Conservation (phyloP, 2,888 invertebrate species). For the Drosophila siamana region DNA sequence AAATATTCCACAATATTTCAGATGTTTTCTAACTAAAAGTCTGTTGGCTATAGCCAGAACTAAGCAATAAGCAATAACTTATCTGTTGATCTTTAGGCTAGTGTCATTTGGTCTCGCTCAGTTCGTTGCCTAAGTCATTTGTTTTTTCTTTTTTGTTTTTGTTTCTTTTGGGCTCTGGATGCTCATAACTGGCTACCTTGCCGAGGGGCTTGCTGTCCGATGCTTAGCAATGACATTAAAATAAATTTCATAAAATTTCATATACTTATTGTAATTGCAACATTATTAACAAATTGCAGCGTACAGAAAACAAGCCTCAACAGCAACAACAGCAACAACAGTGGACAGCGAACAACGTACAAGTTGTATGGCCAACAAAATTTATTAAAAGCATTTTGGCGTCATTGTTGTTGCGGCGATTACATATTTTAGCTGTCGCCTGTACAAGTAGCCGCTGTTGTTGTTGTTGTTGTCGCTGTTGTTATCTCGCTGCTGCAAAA, state of each 20-base stretch:
- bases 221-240: slow-evolving; percentile 72
- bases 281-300: slow-evolving; percentile 80
- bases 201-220: slow-evolving; percentile 26
- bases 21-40: too few relatives aligned
- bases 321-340: slow-evolving; percentile 38
- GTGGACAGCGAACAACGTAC: slow-evolving; percentile 23
- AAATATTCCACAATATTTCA: too few relatives aligned
- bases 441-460: slow-evolving; percentile 67
- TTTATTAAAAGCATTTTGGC: slow-evolving; percentile 78
- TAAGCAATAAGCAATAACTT: background rate
- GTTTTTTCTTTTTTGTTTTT: slow-evolving; percentile 17
- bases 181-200: slow-evolving; percentile 21
- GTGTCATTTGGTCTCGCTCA: slow-evolving; percentile 27
- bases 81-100: background rate
- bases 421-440: slow-evolving; percentile 73
- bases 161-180: background rate
- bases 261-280: slow-evolving; percentile 73
- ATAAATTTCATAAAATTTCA: slow-evolving; percentile 63
- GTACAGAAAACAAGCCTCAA: slow-evolving; percentile 26
- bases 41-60: background rate
- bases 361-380: slow-evolving; percentile 63
- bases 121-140: slow-evolving; percentile 58
- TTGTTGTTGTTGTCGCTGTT: slow-evolving; percentile 63
- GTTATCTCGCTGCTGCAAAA: slow-evolving; percentile 67
- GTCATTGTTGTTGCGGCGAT: slow-evolving; percentile 64